Evolutionary conservation across 2,888 invertebrate species (phyloP).

Genomic region (Graphium colonna): DNA sequence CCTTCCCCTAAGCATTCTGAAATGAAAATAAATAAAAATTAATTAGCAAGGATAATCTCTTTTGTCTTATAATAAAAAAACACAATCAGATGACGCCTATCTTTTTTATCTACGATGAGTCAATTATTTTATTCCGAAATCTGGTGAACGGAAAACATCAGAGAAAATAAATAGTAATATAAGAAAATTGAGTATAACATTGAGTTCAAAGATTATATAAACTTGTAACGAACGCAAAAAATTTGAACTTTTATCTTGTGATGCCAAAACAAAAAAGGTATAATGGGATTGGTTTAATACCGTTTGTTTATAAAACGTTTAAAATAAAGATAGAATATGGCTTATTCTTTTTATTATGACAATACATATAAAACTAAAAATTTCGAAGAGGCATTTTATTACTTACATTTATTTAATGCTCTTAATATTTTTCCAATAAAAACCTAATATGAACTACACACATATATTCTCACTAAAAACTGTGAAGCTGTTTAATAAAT

Average conservation of each 20-base stretch:
- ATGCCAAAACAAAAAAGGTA: not conserved
- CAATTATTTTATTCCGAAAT: too few relatives aligned
- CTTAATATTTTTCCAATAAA: conserved; percentile 4
- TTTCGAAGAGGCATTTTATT: not conserved
- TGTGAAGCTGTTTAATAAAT: not conserved
- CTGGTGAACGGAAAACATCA: too few relatives aligned
- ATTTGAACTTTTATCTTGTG: not conserved
- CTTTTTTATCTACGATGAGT: too few relatives aligned
- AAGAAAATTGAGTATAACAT: not conserved
- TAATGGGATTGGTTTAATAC: too few relatives aligned
- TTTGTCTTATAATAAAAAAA: not conserved
- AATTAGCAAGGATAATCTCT: not conserved
- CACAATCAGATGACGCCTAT: too few relatives aligned
- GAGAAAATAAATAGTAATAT: too few relatives aligned
- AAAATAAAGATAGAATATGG: not conserved
- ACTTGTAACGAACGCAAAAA: not conserved
- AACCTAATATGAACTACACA: conserved; percentile 2
- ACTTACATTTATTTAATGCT: conserved; percentile 13
- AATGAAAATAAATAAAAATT: conserved; percentile 31
- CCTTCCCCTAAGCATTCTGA: conserved; percentile 82
- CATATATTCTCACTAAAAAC: not conserved
- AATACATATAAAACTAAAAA: not conserved
- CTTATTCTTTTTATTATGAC: not conserved
- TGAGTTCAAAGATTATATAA: not conserved
- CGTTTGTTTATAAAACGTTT: not conserved